A percentile compares a stretch with the other conserved stretches of the same genome.
Conservation (phyloP, 2,113 vertebrate genomes). For the Anser cygnoides region DNA sequence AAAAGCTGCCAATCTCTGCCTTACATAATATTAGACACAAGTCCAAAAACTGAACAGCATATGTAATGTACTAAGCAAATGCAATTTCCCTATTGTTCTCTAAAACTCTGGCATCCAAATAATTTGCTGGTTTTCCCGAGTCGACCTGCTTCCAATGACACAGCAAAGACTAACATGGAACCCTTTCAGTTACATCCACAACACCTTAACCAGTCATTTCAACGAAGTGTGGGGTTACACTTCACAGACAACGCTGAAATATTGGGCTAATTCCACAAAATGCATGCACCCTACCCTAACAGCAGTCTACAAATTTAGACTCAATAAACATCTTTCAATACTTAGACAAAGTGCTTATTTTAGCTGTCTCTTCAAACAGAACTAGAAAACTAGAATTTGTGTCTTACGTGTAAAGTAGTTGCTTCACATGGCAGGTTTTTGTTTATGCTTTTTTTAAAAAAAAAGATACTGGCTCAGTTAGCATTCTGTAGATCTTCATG, state of each 20-base stretch:
- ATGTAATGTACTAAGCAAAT: background rate
- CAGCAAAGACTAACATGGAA: background rate
- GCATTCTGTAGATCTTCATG: background rate
- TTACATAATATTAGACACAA: slow-evolving; percentile 12
- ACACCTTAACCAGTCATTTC: background rate
- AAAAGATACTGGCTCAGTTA: background rate
- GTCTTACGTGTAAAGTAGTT: background rate
- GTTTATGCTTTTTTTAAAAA: background rate
- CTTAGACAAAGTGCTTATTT: background rate
- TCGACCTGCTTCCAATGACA: background rate
- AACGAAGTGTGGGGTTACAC: fast-evolving
- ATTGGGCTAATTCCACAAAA: background rate
- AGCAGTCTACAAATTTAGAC: background rate
- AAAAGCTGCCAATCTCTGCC: slow-evolving; percentile 47
- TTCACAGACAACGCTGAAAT: background rate
- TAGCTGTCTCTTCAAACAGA: background rate
- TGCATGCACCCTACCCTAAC: background rate
- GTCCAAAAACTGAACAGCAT: background rate
- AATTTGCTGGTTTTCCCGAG: background rate
- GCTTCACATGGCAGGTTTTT: background rate
- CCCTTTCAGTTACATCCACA: background rate
- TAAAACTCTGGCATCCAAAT: background rate
- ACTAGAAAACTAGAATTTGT: background rate
- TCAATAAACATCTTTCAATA: background rate
- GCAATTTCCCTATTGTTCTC: background rate